Conservation (phyloP, 2,113 vertebrate species). For the Leptobrachium ailaonicum region DNA sequence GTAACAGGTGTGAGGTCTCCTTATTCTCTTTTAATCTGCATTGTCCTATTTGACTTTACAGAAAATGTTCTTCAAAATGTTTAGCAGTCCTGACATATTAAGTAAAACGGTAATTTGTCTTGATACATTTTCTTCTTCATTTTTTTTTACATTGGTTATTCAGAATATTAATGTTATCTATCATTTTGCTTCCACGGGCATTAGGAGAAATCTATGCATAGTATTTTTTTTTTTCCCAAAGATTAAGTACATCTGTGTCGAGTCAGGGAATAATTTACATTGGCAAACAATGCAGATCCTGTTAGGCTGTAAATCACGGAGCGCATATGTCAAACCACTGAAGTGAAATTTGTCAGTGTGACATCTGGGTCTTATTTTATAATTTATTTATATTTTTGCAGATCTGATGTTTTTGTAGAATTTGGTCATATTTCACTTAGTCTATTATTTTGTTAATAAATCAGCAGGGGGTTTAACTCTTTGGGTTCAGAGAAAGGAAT, state of each 20-base stretch:
- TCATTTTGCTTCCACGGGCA: conserved; percentile 22
- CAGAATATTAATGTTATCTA: conserved; percentile 23
- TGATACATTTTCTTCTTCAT: conserved; percentile 11
- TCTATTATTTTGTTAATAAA: background rate
- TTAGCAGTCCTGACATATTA: background rate
- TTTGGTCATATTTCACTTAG: conserved; percentile 12
- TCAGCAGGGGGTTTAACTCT: too few relatives aligned
- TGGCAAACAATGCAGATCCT: conserved; percentile 36
- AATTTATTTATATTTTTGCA: conserved; percentile 9
- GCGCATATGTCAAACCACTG: conserved; percentile 23
- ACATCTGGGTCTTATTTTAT: conserved; percentile 17
- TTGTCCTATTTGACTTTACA: too few relatives aligned
- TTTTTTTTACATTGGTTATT: conserved; percentile 26
- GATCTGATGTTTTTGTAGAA: conserved; percentile 12
- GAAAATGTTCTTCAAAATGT: too few relatives aligned
- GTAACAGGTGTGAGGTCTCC: too few relatives aligned
- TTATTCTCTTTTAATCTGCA: too few relatives aligned
- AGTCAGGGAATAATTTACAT: conserved; percentile 45
- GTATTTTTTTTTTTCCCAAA: conserved; percentile 9
- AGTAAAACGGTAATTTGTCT: conserved; percentile 32
- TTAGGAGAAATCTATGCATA: conserved; percentile 32
- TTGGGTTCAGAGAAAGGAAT: too few relatives aligned
- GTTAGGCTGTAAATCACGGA: conserved; percentile 14
- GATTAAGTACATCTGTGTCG: conserved; percentile 36
- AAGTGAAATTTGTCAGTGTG: conserved; percentile 35